Base-by-base conservation (phyloP, 2,888 invertebrate species). In the Cryptus armator region DNA sequence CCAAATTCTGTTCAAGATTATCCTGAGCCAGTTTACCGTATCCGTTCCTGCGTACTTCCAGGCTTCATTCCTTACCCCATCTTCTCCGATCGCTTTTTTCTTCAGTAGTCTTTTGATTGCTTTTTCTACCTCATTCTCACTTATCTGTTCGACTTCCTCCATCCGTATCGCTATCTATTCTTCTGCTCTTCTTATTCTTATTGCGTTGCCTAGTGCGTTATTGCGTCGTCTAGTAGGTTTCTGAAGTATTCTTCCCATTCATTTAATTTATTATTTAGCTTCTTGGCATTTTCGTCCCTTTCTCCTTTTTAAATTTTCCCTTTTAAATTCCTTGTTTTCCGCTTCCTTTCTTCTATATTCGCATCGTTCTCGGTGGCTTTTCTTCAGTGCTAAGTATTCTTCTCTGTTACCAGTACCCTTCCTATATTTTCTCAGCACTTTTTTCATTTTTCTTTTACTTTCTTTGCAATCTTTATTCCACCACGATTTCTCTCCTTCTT, bases 1-100 rank as follows among this genome's bases (percentile, higher is more conserved):
- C 86, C 82, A 88, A 16, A 86, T 48, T 44, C 81, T 56, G 32
- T 56, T 64, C 24, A 64, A 4, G 2, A 64, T 4, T 37, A 32
- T 14, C 24, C 37, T 64, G 12, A 64, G 46, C n/a, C 62, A 14
- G n/a, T 29, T 5, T 64, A 2, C 32, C 12, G 14, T 14, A 14
- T 29, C 32, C 14, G n/a, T 32, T 32, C 10, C 29, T 29, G 32
- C 32, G 32, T 64, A 37, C 32, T 32, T 64, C 62, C n/a, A 64
- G 4, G 62, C 62, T 32, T 64, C 62, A n/a, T 64, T 32, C n/a
- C 10, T 6, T 9, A 64, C 32, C 4, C 32, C 62, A 12, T 64
- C 62, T 32, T 37, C 14, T 5, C 62, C 62, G 3, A 14, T 12
- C 1, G 62, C 37, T n/a, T 64, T 64, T 32, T 64, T 32, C n/a